phyloP scores from a whole-genome alignment of 2,888 invertebrate species.

The Adineta ricciae region DNA sequence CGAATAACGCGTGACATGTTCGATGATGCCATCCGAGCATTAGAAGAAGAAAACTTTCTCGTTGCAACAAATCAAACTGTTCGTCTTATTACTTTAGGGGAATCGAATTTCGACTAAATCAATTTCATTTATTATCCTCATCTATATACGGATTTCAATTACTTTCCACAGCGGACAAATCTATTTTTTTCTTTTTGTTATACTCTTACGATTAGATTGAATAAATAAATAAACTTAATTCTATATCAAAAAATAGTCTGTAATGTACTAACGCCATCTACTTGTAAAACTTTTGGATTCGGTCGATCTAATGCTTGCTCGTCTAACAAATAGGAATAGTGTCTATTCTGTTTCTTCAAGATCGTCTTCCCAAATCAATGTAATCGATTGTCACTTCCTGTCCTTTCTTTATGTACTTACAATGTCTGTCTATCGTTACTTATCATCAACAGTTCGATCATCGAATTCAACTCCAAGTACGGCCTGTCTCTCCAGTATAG shows the following conservation, averaged over 20 bases:
- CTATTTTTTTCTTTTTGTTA: not conserved
- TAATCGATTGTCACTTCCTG: no score
- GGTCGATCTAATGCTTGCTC: not conserved
- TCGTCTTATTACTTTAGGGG: conserved; percentile 37
- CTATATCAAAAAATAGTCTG: not conserved
- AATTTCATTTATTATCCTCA: not conserved
- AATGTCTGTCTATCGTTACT: not conserved
- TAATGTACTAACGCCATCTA: not conserved
- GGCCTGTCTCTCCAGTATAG: not conserved
- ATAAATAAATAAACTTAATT: not conserved
- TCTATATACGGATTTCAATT: not conserved
- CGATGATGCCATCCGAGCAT: conserved; percentile 79
- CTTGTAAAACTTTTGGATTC: not conserved
- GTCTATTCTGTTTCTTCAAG: no score
- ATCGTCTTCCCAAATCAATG: no score
- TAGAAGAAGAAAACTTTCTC: conserved; percentile 78
- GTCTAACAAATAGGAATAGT: no score
- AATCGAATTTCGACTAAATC: not conserved
- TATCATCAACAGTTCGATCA: not conserved
- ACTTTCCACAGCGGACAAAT: not conserved
- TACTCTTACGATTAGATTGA: not conserved
- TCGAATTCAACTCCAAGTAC: not conserved
- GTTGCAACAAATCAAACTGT: conserved; percentile 60
- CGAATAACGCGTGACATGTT: conserved; percentile 62
- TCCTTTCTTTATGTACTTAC: no score